A percentile compares a stretch with the other conserved stretches of the same genome.
These are phyloP conservation scores for Brachionus rotundiformis DNA, from an alignment of 1,140 invertebrate genomes.

Conservation along the genomic window DNA sequence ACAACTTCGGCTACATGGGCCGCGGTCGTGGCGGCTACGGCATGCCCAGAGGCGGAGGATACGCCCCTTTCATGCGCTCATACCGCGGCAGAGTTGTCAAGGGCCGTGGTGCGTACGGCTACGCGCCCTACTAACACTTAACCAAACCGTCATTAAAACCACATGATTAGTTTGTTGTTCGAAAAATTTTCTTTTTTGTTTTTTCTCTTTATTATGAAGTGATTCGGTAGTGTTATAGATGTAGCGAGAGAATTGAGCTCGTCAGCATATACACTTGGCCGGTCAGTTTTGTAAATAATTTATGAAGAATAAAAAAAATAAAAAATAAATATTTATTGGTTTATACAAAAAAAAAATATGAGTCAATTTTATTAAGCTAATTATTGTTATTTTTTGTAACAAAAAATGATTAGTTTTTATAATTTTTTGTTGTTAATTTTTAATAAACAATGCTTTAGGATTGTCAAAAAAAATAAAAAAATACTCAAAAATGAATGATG, in stretches of 20 bases:
- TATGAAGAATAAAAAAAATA: neutral
- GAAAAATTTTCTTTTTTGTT: neutral
- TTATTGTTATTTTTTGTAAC: slow-evolving; percentile 11
- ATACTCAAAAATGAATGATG: neutral
- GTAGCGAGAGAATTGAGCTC: neutral
- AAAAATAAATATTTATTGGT: slow-evolving; percentile 13
- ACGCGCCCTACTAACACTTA: neutral
- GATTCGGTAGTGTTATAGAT: neutral
- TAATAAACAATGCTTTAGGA: slow-evolving; percentile 32
- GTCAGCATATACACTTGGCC: neutral
- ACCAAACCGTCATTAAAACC: neutral
- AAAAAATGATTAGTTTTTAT: slow-evolving; percentile 18
- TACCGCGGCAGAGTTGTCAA: slow-evolving; percentile 27
- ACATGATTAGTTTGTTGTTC: neutral
- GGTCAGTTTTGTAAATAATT: slow-evolving; percentile 25
- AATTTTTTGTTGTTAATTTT: neutral
- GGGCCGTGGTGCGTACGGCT: neutral
- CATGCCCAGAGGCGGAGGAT: slow-evolving; percentile 22
- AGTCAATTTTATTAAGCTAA: neutral
- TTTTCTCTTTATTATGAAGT: slow-evolving; percentile 9
- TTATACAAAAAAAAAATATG: neutral
- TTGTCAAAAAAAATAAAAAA: neutral
- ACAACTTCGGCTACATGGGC: slow-evolving; percentile 54
- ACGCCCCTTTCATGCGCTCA: neutral
- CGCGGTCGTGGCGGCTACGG: slow-evolving; percentile 55